phyloP scores from a whole-genome alignment of 2,888 invertebrate species.

The Lagria hirta region DNA sequence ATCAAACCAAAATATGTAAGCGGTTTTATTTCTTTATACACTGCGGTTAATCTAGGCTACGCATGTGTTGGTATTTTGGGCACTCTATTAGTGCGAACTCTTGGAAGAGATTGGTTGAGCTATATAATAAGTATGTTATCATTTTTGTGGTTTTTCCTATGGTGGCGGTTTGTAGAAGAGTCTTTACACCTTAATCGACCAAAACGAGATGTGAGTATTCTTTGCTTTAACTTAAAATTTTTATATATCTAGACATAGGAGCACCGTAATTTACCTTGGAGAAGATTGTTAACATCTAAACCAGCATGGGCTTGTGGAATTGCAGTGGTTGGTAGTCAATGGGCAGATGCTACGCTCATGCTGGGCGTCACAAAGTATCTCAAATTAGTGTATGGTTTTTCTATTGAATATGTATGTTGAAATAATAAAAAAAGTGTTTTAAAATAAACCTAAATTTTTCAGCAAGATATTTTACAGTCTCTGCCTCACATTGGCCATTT shows the following conservation, averaged over 20 bases:
- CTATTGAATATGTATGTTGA: constrained; percentile 57
- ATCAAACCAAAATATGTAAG: constrained; percentile 60
- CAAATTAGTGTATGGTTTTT: constrained; percentile 61
- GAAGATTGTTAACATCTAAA: constrained; percentile 57
- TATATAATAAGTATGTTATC: constrained; percentile 56
- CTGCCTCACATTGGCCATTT: constrained; percentile 62
- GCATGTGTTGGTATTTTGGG: constrained; percentile 60
- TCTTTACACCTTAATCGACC: constrained; percentile 54
- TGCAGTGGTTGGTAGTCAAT: constrained; percentile 62
- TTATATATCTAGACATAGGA: constrained; percentile 40
- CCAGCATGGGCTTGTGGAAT: constrained; percentile 63
- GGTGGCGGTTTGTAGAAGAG: constrained; percentile 60
- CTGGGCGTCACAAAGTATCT: constrained; percentile 62
- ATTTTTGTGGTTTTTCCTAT: constrained; percentile 59
- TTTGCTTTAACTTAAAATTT: constrained; percentile 1
- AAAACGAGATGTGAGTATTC: constrained; percentile 49
- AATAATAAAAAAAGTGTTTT: background rate
- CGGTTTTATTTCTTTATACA: constrained; percentile 60
- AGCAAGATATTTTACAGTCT: constrained; percentile 60
- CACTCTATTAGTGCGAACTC: constrained; percentile 56
- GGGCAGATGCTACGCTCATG: constrained; percentile 62
- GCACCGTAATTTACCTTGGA: constrained; percentile 57
- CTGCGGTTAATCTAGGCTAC: constrained; percentile 61
- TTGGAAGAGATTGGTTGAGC: constrained; percentile 59
- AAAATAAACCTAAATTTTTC: constrained; percentile 18